A percentile compares a stretch with the other conserved stretches of the same genome.
Conservation (phyloP, 2,797 vertebrate species). For the Parauchenoglanis ngamensis region DNA sequence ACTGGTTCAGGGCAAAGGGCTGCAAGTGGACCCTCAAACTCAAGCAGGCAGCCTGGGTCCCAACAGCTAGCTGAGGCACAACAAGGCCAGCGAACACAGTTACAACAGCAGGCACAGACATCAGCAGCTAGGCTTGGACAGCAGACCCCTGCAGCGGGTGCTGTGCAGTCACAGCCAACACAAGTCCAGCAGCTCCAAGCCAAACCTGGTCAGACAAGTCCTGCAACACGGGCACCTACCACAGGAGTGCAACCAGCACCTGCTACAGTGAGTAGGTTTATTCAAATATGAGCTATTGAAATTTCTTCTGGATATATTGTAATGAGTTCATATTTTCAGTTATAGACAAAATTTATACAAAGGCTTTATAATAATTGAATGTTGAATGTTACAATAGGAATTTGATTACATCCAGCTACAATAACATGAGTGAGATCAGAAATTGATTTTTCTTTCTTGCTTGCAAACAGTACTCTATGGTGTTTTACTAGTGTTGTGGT, state of each 20-base stretch:
- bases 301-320: no score
- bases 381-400: not conserved
- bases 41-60: conserved; percentile 70
- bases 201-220: conserved; percentile 73
- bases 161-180: conserved; percentile 66
- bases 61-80: conserved; percentile 67
- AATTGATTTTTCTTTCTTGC: not conserved
- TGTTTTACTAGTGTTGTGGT: not conserved
- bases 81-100: conserved; percentile 74
- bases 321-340: not conserved
- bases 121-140: conserved; percentile 70
- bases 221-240: conserved; percentile 58
- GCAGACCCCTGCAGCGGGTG: conserved; percentile 56
- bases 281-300: not conserved
- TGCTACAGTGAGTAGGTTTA: conserved; percentile 65
- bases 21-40: conserved; percentile 64
- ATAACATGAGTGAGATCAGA: not conserved
- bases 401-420: not conserved
- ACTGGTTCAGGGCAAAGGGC: conserved; percentile 66
- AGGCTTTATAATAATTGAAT: not conserved
- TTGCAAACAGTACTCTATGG: not conserved
- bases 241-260: conserved; percentile 55
- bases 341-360: not conserved
- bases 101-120: conserved; percentile 77
- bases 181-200: conserved; percentile 75